A percentile compares a stretch with the other conserved stretches of the same genome.
phyloP scores from a whole-genome alignment of 2,888 invertebrate genomes.

The Conomelus anceps region DNA sequence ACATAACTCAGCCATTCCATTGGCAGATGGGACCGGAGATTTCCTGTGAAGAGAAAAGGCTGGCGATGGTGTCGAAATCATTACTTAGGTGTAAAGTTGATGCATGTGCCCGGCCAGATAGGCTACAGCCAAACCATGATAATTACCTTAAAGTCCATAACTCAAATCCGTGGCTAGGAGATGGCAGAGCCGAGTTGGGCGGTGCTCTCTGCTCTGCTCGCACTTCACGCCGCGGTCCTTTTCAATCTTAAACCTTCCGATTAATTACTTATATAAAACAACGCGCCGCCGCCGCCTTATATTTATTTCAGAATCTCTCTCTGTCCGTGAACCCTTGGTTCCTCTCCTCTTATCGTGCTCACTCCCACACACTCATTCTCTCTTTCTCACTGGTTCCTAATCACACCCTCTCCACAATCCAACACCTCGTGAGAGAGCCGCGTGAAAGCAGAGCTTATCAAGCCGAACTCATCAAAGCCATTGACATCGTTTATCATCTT shows the following conservation, averaged over 20 bases:
- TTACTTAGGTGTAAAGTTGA: constrained; percentile 25
- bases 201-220: background rate
- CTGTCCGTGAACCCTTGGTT: background rate
- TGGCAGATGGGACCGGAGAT: background rate
- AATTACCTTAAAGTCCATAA: constrained; percentile 6
- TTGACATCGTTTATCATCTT: background rate
- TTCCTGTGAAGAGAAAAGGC: background rate
- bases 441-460: background rate
- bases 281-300: background rate
- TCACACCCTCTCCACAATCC: no score
- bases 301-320: background rate
- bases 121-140: background rate
- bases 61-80: constrained; percentile 23
- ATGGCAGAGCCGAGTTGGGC: background rate
- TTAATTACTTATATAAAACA: background rate
- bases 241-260: background rate
- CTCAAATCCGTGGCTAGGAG: background rate
- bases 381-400: no score
- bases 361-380: no score
- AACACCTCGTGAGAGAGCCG: background rate
- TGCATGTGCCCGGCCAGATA: constrained; percentile 10
- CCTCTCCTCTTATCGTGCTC: background rate
- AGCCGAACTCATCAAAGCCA: background rate
- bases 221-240: background rate
- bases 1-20: background rate